Evolutionary conservation across 1,140 invertebrate genomes (phyloP), one percentile per base, ranked within the genome.

Genomic region (Radopholus similis): DNA sequence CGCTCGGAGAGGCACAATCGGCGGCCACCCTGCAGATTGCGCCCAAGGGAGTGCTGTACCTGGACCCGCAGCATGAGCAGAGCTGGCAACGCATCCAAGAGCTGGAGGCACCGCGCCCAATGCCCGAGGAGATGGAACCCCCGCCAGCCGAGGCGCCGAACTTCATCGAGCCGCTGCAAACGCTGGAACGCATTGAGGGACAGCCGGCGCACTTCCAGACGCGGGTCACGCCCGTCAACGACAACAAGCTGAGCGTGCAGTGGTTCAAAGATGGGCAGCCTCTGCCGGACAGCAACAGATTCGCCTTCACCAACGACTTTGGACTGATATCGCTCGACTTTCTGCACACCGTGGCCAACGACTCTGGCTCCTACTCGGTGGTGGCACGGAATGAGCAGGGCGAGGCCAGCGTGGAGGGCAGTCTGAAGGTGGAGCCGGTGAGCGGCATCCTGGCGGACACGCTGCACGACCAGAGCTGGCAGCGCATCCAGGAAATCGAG

Each of bases 141-240:
- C 37, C 28, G 42, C 9, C 58, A 26, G 11, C 42, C 26, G 78
- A 66, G 23, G 56, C 78, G 32, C 77, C 77, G 8, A 63, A 75
- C 64, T 78, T 80, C 58, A 64, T 74, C 8, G 73, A 77, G 23
- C 68, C 66, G 11, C 47, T 80, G 34, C 68, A 77, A 18, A 65
- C 49, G 18, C 59, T 81, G 38, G 78, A 78, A 21, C 64, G 77
- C 18, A 72, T 78, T 76, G 92, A 95, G 85, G 90, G 90, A 9
- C 92, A 97, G 84, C 88, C 90, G 0, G 89, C 94, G 0, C 89
- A 92, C 59, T 97, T 99, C 80, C 93, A 97, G 83, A 95, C 92
- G 77, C 88, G 90, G 63, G 90, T 98, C 4, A 90, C 94, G 81
- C 95, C 95, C 0, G 91, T 93, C 83, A 90, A 91, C 72, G 95